phyloP scores from a whole-genome alignment of 2,888 invertebrate species.

The Limnephilus marmoratus region DNA sequence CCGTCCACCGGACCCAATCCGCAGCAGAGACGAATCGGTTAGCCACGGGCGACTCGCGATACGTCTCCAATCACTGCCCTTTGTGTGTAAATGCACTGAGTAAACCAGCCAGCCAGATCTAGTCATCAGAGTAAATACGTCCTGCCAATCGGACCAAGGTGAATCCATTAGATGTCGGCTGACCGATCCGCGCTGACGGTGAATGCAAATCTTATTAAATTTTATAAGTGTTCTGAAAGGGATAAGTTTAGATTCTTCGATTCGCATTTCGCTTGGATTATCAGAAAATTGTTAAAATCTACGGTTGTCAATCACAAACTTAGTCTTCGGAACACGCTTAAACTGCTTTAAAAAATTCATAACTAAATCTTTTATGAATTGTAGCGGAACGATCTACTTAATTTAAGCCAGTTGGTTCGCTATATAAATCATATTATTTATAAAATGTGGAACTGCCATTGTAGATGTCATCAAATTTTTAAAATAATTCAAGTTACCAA shows the following conservation, averaged over 20 bases:
- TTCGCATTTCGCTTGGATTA: neutral
- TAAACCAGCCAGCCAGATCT: neutral
- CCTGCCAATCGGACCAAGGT: constrained; percentile 16
- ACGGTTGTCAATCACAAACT: neutral
- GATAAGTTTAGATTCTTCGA: neutral
- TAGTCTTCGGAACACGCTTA: neutral
- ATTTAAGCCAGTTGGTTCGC: neutral
- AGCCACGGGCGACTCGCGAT: constrained; percentile 31
- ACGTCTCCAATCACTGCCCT: constrained; percentile 25
- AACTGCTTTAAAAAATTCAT: neutral
- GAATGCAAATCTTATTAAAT: neutral
- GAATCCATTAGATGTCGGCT: constrained; percentile 11
- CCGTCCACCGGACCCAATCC: neutral
- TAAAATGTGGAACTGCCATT: too few species aligned
- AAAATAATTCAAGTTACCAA: too few species aligned
- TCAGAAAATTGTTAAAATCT: too few species aligned
- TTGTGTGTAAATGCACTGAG: constrained; percentile 31
- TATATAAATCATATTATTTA: neutral
- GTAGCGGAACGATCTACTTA: neutral
- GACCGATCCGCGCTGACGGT: neutral
- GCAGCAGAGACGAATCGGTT: constrained; percentile 11
- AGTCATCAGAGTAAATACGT: constrained; percentile 6
- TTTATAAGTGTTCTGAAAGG: neutral
- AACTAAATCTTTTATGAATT: neutral
- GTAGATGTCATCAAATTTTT: too few species aligned